A percentile compares a stretch with the other conserved stretches of the same genome.
phyloP scores from a whole-genome alignment of 2,888 invertebrate genomes.

The Deladenus siricidicola region DNA sequence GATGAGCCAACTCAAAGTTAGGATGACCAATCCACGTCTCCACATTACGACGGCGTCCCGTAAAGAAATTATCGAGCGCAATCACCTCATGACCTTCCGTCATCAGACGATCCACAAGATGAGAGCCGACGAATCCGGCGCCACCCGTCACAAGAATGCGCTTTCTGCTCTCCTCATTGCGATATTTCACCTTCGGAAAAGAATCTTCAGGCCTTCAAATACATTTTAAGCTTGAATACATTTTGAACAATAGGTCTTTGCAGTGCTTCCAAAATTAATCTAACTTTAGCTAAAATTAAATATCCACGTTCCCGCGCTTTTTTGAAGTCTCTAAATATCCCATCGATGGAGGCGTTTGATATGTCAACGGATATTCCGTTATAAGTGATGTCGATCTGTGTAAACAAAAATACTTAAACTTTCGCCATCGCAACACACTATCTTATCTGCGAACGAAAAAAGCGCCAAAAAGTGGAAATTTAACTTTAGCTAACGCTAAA shows the following conservation, averaged over 20 bases:
- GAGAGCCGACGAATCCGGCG: conserved; percentile 67
- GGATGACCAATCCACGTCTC: conserved; percentile 98
- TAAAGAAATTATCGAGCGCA: conserved; percentile 35
- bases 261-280: background rate
- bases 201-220: background rate
- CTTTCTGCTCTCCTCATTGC: conserved; percentile 82
- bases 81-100: conserved; percentile 59
- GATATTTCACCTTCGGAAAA: conserved; percentile 74
- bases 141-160: conserved; percentile 69
- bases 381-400: too few species aligned
- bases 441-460: too few species aligned
- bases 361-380: too few species aligned
- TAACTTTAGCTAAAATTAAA: too few species aligned
- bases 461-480: too few species aligned
- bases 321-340: too few species aligned
- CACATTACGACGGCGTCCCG: conserved; percentile 71
- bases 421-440: too few species aligned
- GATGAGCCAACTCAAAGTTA: conserved; percentile 96
- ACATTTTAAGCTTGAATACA: background rate
- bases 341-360: too few species aligned
- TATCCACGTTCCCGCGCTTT: background rate
- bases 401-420: too few species aligned
- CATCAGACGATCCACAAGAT: conserved; percentile 90
- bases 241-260: background rate
- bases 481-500: too few species aligned